Base-by-base conservation (phyloP, 2,113 vertebrate species). In the Mobula birostris region DNA sequence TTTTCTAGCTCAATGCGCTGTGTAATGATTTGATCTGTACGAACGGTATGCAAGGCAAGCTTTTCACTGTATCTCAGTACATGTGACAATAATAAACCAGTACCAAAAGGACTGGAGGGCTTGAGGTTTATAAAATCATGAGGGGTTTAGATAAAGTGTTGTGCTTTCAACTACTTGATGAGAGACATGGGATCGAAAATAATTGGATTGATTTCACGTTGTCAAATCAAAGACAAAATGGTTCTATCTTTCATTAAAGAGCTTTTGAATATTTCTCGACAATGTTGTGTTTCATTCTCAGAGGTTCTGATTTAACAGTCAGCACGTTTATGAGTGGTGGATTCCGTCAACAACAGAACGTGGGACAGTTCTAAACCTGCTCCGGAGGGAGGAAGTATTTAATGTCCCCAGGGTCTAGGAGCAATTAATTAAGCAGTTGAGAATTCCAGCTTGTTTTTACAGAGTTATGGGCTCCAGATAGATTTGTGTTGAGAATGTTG, bases 391-490 rank as follows among this genome's bases (percentile, higher is more conserved):
- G 85, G 85, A 90, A 90, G 7, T 29, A 68, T 66, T 90, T 90
- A 66, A 12, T 66, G 2, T 17, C 85, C 66, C 61, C 14, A 66
- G 32, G 61, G 12, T n/a, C 14, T 19, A 66, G 29, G 61, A 90
- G 85, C n/a, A 63, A 68, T 90, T 90, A 90, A 90, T 66, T 15
- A 90, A 66, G 63, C 85, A 66, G 32, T 32, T 32, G 85, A 90
- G 85, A 90, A 90, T 90, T 90, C 12, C 15, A 68, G 29, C 85
- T 90, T 90, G 85, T 90, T 90, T 90, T 32, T n/a, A 14, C 61
- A 15, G 63, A 66, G 61, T 90, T 90, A 90, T 15, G 61, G 63
- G 29, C 85, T 88, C 61, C n/a, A 61, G 85, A 88, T n/a, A 63
- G 58, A 90, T 90, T 66, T 32, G 61, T 90, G 85, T 90, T 32